Percentiles rank a stretch among this genome's conserved stretches.
Conservation (phyloP, 1,140 invertebrate species). For the Venturia canescens region DNA sequence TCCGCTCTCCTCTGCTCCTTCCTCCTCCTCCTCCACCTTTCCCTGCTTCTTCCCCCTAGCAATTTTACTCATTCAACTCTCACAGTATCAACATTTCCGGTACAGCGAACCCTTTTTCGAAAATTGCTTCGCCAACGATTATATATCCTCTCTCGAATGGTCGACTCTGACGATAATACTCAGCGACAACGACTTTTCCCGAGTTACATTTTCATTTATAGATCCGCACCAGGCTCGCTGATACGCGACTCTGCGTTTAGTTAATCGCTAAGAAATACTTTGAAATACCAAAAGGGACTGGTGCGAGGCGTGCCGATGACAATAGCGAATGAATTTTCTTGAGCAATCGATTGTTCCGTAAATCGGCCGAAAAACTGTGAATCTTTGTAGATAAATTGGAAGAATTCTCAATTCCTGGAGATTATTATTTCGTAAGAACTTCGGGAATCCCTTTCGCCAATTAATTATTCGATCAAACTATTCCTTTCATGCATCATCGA, state of each 20-base stretch:
- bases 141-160: slow-evolving; percentile 15
- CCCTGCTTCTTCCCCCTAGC: background rate
- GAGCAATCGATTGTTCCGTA: no score
- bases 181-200: slow-evolving; percentile 18
- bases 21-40: background rate
- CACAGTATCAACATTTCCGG: slow-evolving; percentile 17
- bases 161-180: slow-evolving; percentile 8
- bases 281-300: background rate
- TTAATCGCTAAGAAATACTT: background rate
- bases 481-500: no score
- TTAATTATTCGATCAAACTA: no score
- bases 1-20: background rate
- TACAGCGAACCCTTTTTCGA: slow-evolving; percentile 21
- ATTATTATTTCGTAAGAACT: no score
- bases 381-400: no score
- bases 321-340: no score
- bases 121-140: slow-evolving; percentile 17
- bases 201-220: slow-evolving; percentile 13
- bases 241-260: background rate
- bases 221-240: background rate
- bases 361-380: no score
- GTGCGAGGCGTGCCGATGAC: no score
- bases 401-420: no score
- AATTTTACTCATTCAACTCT: slow-evolving; percentile 2
- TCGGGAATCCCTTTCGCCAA: no score